Percentiles rank a stretch among this genome's conserved stretches.
These are phyloP conservation scores for Sternotherus odoratus DNA, from an alignment of 2,797 vertebrate genomes.

Conservation along the genomic window DNA sequence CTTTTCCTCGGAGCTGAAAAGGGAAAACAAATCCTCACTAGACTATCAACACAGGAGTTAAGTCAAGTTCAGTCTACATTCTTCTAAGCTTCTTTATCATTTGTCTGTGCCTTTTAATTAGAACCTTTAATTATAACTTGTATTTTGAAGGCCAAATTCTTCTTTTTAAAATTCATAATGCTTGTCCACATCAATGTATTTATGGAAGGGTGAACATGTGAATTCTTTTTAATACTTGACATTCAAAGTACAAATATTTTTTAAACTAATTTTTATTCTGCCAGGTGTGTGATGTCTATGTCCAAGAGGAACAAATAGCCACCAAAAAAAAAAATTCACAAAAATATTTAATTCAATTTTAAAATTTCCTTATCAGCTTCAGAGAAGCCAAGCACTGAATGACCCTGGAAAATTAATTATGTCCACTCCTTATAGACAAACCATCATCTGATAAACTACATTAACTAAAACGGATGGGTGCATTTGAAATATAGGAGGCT, in stretches of 20 bases:
- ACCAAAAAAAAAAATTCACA: background rate
- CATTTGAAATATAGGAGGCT: background rate
- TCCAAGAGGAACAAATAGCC: background rate
- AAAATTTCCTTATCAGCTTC: background rate
- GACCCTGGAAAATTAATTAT: background rate
- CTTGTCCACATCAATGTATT: background rate
- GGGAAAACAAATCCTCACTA: constrained; percentile 6
- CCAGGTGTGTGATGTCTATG: background rate
- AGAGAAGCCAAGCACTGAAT: background rate
- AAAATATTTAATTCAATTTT: background rate
- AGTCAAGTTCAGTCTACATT: background rate
- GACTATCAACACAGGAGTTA: background rate
- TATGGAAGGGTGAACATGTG: background rate
- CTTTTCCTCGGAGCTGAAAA: constrained; percentile 89
- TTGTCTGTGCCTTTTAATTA: constrained; percentile 20
- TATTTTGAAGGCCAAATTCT: background rate
- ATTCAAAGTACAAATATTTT: background rate
- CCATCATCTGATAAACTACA: background rate
- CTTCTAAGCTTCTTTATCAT: background rate
- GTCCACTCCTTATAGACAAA: background rate
- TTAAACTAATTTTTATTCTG: background rate
- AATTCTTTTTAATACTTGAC: background rate
- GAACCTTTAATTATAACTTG: background rate
- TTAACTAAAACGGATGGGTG: background rate
- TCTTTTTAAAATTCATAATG: background rate